These are phyloP conservation scores for Drosophila persimilis DNA, from an alignment of 1,140 invertebrate species.

Conservation along the genomic window DNA sequence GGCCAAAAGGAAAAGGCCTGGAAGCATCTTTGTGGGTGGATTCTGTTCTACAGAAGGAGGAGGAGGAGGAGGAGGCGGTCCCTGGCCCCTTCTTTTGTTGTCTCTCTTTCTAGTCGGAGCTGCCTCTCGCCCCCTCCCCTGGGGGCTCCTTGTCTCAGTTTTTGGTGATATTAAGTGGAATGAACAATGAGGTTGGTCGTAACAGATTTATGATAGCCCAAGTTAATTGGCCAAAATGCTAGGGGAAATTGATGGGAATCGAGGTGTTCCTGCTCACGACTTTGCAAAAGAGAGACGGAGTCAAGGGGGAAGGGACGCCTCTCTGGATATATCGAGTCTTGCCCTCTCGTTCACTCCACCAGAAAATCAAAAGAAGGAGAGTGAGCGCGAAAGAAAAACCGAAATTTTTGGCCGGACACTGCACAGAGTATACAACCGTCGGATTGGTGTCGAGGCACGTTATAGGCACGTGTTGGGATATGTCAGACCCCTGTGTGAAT, in stretches of 20 bases:
- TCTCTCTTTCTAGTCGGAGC: background rate
- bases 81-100: background rate
- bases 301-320: no score
- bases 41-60: background rate
- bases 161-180: background rate
- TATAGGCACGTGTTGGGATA: constrained; percentile 11
- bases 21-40: constrained; percentile 1
- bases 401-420: no score
- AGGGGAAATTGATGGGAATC: constrained; percentile 8
- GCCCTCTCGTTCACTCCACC: no score
- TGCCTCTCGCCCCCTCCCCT: background rate
- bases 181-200: constrained; percentile 24
- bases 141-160: background rate
- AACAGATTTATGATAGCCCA: constrained; percentile 47
- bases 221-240: constrained; percentile 51
- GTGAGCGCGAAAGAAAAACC: no score
- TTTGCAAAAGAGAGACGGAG: background rate
- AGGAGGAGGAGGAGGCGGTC: background rate
- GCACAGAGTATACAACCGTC: no score
- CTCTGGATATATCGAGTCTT: no score
- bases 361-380: no score
- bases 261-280: no score
- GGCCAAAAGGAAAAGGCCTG: constrained; percentile 13
- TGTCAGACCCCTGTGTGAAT: constrained; percentile 29
- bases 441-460: no score